These are phyloP conservation scores for Pollicipes pollicipes DNA, from an alignment of 1,140 invertebrate genomes.

Conservation along the genomic window DNA sequence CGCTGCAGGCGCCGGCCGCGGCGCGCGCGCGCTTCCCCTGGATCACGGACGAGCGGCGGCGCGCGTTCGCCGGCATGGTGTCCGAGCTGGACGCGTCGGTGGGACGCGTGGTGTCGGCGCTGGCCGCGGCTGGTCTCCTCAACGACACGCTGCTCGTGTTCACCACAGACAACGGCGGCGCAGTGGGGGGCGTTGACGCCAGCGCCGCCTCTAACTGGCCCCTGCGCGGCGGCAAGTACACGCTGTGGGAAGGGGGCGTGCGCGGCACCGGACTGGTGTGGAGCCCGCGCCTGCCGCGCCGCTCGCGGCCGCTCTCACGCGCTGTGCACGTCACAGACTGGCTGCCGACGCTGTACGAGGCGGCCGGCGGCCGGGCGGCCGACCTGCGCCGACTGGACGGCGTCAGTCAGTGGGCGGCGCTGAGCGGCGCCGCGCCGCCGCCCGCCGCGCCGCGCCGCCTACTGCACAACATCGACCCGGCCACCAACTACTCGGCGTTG, in stretches of 20 bases:
- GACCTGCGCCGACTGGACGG: neutral
- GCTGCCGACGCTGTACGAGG: constrained; percentile 56
- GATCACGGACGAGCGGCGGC: constrained; percentile 48
- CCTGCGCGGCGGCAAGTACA: constrained; percentile 30
- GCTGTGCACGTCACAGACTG: constrained; percentile 66
- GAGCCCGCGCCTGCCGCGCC: constrained; percentile 34
- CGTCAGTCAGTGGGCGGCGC: neutral
- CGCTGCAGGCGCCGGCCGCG: constrained; percentile 53
- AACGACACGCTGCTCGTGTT: constrained; percentile 61
- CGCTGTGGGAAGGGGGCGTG: constrained; percentile 33
- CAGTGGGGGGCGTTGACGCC: constrained; percentile 53
- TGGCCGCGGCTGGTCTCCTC: constrained; percentile 43
- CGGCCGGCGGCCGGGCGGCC: constrained; percentile 24
- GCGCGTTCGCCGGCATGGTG: constrained; percentile 63
- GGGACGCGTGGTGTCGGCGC: constrained; percentile 48
- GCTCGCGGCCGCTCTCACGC: neutral
- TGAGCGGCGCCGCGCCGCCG: neutral
- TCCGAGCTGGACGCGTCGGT: constrained; percentile 68
- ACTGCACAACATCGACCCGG: neutral
- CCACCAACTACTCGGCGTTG: neutral
- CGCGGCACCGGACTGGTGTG: constrained; percentile 47
- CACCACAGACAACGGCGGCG: constrained; percentile 70
- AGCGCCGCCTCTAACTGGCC: constrained; percentile 58
- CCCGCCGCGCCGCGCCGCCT: neutral
- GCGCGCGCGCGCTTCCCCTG: constrained; percentile 42